Conservation (phyloP, 2,888 invertebrate genomes). For the Eudasyphora cyanicolor region DNA sequence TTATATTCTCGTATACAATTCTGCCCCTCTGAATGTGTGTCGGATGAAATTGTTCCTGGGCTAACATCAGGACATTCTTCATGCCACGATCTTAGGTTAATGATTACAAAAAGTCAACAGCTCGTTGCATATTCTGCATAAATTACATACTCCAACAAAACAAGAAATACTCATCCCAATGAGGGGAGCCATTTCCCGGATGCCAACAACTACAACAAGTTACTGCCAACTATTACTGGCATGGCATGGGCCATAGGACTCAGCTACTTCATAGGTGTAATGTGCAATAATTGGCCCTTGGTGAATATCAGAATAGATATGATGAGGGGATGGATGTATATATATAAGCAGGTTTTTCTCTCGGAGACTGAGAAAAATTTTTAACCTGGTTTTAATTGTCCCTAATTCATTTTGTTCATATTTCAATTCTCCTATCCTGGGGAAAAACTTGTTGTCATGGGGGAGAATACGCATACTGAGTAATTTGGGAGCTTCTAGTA, state of each 20-base stretch:
- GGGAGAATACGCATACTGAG: too few relatives aligned
- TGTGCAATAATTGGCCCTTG: slow-evolving; percentile 19
- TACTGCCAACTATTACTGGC: background rate
- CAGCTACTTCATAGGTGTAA: background rate
- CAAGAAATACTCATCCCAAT: slow-evolving; percentile 8
- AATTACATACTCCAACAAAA: slow-evolving; percentile 31
- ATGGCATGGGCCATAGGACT: background rate
- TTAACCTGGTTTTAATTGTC: background rate
- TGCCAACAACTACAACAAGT: background rate
- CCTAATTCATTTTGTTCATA: background rate
- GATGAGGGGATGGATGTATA: background rate
- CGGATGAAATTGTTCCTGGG: too few relatives aligned
- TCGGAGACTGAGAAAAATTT: background rate
- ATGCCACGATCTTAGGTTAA: slow-evolving; percentile 52
- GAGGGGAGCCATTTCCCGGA: background rate
- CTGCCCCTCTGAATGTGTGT: too few relatives aligned
- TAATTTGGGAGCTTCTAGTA: too few relatives aligned
- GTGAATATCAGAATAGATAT: background rate
- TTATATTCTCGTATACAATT: background rate
- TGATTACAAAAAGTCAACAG: slow-evolving; percentile 56
- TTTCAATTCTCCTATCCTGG: background rate
- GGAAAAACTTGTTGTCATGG: background rate
- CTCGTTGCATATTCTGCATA: slow-evolving; percentile 54
- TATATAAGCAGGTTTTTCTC: too few relatives aligned
- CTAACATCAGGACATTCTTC: slow-evolving; percentile 23